A percentile compares a stretch with the other conserved stretches of the same genome.
These are phyloP conservation scores for Halcyon malimbica DNA, from an alignment of 2,113 vertebrate genomes.

Conservation along the genomic window DNA sequence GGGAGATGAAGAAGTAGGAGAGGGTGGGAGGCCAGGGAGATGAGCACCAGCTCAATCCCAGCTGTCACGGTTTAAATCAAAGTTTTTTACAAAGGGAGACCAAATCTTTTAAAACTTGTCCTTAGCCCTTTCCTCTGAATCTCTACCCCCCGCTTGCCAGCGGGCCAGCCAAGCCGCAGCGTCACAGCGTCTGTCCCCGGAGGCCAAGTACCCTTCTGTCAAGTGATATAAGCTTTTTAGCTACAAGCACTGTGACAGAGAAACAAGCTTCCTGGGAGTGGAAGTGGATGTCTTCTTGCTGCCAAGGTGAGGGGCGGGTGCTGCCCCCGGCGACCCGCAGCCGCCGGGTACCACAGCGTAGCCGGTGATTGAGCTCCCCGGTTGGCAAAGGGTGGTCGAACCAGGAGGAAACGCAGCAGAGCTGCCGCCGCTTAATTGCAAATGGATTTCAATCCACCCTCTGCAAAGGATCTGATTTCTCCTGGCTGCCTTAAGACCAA, in stretches of 20 bases:
- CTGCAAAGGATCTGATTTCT: neutral
- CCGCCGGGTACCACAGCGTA: rapidly evolving
- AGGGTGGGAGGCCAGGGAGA: neutral
- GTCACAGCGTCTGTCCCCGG: neutral
- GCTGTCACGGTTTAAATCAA: constrained; percentile 9
- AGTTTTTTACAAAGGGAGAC: constrained; percentile 32
- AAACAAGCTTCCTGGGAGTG: neutral
- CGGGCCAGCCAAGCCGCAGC: neutral
- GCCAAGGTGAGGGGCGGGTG: neutral
- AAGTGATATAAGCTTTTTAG: neutral
- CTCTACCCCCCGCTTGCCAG: neutral
- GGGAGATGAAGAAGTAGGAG: constrained; percentile 5
- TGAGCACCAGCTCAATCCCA: neutral
- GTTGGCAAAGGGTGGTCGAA: neutral
- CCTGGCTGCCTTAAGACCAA: neutral
- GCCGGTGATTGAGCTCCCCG: rapidly evolving
- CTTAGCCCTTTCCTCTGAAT: neutral
- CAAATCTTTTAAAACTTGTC: constrained; percentile 5
- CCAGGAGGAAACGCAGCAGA: neutral
- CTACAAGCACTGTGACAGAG: neutral
- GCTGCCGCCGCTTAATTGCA: neutral
- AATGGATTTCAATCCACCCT: neutral
- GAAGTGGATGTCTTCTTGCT: rapidly evolving
- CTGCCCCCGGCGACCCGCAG: neutral
- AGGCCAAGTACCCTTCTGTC: neutral